These are phyloP conservation scores for Drosophila lini DNA, from an alignment of 1,140 invertebrate species.

Conservation along the genomic window DNA sequence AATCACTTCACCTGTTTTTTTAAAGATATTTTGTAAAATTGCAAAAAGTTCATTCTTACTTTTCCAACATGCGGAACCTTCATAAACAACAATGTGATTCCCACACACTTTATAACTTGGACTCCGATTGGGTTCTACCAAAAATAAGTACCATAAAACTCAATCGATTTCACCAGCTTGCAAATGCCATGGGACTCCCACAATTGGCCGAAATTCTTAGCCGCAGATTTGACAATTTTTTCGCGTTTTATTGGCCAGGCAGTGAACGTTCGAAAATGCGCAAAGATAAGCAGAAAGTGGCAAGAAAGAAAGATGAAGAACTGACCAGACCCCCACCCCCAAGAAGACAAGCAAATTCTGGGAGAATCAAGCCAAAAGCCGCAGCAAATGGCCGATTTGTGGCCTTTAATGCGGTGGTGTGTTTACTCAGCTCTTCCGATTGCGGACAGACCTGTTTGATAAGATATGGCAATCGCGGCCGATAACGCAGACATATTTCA, in stretches of 20 bases:
- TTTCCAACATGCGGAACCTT: background rate
- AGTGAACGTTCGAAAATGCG: conserved; percentile 59
- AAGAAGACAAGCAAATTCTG: conserved; percentile 2
- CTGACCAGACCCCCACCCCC: background rate
- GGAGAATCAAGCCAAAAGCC: conserved; percentile 26
- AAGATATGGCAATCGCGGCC: conserved; percentile 36
- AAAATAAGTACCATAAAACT: conserved; percentile 8
- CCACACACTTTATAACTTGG: background rate
- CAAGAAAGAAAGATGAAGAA: conserved; percentile 19
- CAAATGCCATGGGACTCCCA: conserved; percentile 40
- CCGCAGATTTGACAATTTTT: conserved; percentile 16
- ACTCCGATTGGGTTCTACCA: background rate
- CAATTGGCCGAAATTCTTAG: conserved; percentile 16
- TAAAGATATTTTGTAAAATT: background rate
- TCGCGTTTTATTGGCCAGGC: conserved; percentile 5
- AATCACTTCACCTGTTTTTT: background rate
- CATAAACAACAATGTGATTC: conserved; percentile 9
- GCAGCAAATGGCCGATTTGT: conserved; percentile 48
- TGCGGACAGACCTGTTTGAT: conserved; percentile 31
- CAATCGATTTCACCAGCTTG: conserved; percentile 31
- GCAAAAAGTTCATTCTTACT: background rate
- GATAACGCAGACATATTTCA: conserved; percentile 31
- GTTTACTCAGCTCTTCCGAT: conserved; percentile 21
- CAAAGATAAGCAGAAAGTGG: conserved; percentile 65
- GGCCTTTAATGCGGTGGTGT: conserved; percentile 36